Percentiles rank a stretch among this genome's conserved stretches.
Conservation (phyloP, 2,888 invertebrate species). For the Yponomeuta evonymella region DNA sequence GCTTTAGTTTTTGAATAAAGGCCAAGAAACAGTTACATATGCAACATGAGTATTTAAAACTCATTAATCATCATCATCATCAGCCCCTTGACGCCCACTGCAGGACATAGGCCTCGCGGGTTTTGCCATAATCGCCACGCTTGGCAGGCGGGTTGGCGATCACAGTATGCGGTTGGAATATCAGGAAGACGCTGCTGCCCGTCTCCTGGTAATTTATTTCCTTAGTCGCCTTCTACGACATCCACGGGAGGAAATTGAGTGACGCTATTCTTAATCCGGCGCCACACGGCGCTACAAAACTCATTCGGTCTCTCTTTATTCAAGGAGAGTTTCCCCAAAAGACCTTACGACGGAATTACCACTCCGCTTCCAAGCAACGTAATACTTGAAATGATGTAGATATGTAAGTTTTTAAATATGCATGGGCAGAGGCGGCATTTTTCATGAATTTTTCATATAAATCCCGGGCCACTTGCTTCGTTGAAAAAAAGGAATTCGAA, state of each 20-base stretch:
- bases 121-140: no score
- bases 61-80: no score
- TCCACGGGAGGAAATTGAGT: no score
- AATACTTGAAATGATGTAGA: slow-evolving; percentile 17
- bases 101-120: no score
- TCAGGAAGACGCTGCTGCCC: no score
- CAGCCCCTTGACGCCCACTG: no score
- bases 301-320: neutral
- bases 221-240: no score
- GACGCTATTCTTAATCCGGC: no score
- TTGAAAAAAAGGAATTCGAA: neutral
- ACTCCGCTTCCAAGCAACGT: slow-evolving; percentile 19
- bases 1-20: no score
- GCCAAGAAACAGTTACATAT: neutral
- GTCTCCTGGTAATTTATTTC: no score
- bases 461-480: slow-evolving; percentile 22
- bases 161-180: no score
- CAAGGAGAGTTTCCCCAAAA: neutral
- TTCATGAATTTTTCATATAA: slow-evolving; percentile 31
- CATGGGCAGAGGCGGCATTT: slow-evolving; percentile 25
- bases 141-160: no score
- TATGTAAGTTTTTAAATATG: slow-evolving; percentile 23
- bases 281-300: neutral
- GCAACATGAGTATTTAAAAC: neutral
- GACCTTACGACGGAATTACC: slow-evolving; percentile 6